Evolutionary conservation across 2,888 invertebrate genomes (phyloP), one percentile per base, ranked within the genome.

Genomic region (Acanthococcus lagerstroemiae): DNA sequence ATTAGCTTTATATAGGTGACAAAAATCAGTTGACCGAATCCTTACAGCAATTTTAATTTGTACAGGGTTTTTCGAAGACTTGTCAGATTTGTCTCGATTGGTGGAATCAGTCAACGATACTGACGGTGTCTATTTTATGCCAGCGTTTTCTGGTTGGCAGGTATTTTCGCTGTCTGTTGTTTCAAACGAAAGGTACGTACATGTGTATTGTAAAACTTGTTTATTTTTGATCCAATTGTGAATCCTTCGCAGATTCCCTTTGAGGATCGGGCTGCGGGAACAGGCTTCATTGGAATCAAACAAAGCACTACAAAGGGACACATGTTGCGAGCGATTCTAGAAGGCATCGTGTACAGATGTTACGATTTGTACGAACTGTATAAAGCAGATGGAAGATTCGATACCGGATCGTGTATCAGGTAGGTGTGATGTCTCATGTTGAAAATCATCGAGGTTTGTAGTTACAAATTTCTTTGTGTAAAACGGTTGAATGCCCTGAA

Each of bases 91-190:
- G 0, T 81, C 84, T 0, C 79, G 78, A 4, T 79, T 90, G 68
- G 90, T 90, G 0, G 76, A 76, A 57, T 83, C 84, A 0, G 86
- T 88, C 0, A 73, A 80, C 0, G 82, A 87, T 74, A 82, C 85
- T 1, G 85, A 86, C 72, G 91, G 88, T 4, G 86, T 90, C 2
- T 90, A 82, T 75, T 95, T 95, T 75, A 81, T 95, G 71, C 93
- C 95, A 1, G 91, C 91, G 0, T 93, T 94, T 72, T 88, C 88
- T 76, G 93, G 93, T 37, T 78, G 92, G 61, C 90, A 91, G 75
- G 91, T 90, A 77, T 78, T 74, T 72, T n/a, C n/a, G n/a, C n/a
- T n/a, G n/a, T n/a, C n/a, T n/a, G n/a, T n/a, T n/a, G n/a, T n/a
- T n/a, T n/a, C n/a, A n/a, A n/a, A n/a, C n/a, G n/a, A n/a, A n/a